phyloP scores from a whole-genome alignment of 2,888 invertebrate genomes.

The Hypercompe scribonia region DNA sequence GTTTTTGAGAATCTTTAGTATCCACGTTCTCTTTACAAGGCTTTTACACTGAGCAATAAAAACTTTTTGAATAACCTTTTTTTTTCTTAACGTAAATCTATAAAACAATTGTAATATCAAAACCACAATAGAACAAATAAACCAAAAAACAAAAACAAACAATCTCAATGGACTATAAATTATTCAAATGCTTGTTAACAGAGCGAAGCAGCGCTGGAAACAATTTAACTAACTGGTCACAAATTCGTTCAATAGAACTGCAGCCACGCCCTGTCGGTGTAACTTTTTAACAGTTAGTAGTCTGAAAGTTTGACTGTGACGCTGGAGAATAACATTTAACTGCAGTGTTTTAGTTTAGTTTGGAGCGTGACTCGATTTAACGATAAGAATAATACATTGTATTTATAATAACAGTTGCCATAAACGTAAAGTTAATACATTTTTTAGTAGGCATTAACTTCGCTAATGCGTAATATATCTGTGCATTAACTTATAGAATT shows the following conservation, averaged over 20 bases:
- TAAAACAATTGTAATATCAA: not conserved
- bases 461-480: not conserved
- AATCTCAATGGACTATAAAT: constrained; percentile 14
- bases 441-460: not conserved
- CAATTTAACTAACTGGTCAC: constrained; percentile 38
- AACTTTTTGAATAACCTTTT: no score
- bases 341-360: constrained; percentile 1
- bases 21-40: no score
- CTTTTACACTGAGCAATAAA: no score
- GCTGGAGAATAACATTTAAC: constrained; percentile 3
- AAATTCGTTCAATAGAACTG: constrained; percentile 39
- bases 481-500: no score
- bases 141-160: constrained; percentile 10
- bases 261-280: constrained; percentile 45
- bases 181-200: constrained; percentile 25
- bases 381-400: not conserved
- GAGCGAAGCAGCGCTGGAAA: constrained; percentile 36
- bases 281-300: constrained; percentile 17
- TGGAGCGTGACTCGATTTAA: not conserved
- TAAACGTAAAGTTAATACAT: not conserved
- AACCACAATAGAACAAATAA: not conserved
- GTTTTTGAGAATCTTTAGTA: no score
- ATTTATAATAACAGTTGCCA: not conserved
- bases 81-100: not conserved
- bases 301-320: constrained; percentile 1